These are phyloP conservation scores for Tetramorium bicarinatum DNA, from an alignment of 2,888 invertebrate genomes.

Conservation along the genomic window DNA sequence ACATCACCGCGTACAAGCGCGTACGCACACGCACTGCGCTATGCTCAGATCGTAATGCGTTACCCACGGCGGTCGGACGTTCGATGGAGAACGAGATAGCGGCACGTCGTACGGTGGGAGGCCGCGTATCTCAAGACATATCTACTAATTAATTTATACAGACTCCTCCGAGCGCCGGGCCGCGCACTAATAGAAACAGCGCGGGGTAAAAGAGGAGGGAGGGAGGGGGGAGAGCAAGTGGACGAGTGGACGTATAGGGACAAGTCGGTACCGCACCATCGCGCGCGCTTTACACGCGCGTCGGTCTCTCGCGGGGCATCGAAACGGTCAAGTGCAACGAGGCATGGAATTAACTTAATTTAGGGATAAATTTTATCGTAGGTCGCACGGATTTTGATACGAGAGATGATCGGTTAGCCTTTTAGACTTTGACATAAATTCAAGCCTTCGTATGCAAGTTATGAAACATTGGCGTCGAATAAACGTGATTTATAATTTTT, in stretches of 20 bases:
- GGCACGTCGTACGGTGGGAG: conserved; percentile 77
- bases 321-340: conserved; percentile 34
- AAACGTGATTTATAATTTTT: conserved; percentile 6
- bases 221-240: neutral
- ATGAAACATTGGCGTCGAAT: neutral
- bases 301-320: conserved; percentile 8
- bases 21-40: conserved; percentile 39
- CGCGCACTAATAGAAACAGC: conserved; percentile 75
- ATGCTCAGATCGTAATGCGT: conserved; percentile 72
- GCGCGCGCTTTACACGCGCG: neutral
- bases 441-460: no score
- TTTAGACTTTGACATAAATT: neutral
- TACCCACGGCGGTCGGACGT: conserved; percentile 73
- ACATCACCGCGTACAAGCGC: conserved; percentile 24
- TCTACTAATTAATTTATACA: conserved; percentile 79
- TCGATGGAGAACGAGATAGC: conserved; percentile 77
- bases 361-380: neutral
- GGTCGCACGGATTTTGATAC: conserved; percentile 26
- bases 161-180: conserved; percentile 67
- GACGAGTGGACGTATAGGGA: conserved; percentile 33
- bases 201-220: conserved; percentile 40
- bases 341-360: conserved; percentile 58
- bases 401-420: neutral
- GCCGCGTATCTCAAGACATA: conserved; percentile 74
- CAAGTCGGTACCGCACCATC: conserved; percentile 49